Evolutionary conservation across 2,888 invertebrate species (phyloP).

Genomic region (Synanthedon tipuliformis): DNA sequence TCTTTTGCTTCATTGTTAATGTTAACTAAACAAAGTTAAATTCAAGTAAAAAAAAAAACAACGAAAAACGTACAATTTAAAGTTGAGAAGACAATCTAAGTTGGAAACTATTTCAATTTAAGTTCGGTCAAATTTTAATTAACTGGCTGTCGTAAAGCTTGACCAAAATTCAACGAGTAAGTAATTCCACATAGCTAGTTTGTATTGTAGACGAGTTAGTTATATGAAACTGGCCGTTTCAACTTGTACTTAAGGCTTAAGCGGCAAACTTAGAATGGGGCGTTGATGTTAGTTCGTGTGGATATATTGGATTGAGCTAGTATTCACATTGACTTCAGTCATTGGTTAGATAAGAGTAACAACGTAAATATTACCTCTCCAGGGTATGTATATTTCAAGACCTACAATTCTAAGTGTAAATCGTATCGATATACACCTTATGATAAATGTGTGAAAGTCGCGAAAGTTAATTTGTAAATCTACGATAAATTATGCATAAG

Average conservation of each 20-base stretch:
- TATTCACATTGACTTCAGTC: neutral
- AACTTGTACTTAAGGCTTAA: constrained; percentile 5
- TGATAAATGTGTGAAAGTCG: too few relatives aligned
- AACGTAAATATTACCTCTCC: too few relatives aligned
- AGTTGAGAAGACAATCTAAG: neutral
- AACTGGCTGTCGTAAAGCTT: neutral
- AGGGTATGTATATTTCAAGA: too few relatives aligned
- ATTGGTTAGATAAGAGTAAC: too few relatives aligned
- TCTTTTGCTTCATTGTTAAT: too few relatives aligned
- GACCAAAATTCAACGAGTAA: neutral
- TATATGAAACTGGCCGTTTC: neutral
- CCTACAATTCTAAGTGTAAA: too few relatives aligned
- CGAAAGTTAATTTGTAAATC: neutral
- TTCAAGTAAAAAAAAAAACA: too few relatives aligned
- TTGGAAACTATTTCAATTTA: neutral
- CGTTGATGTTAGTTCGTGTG: constrained; percentile 1
- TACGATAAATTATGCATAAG: neutral
- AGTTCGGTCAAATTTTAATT: neutral
- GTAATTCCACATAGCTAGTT: neutral
- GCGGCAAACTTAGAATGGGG: constrained; percentile 5
- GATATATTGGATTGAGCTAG: neutral
- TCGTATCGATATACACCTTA: too few relatives aligned
- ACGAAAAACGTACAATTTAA: too few relatives aligned
- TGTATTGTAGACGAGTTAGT: neutral
- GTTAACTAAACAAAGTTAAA: too few relatives aligned